phyloP scores from a whole-genome alignment of 1,140 invertebrate genomes.

The Helicorthomorpha holstii region DNA sequence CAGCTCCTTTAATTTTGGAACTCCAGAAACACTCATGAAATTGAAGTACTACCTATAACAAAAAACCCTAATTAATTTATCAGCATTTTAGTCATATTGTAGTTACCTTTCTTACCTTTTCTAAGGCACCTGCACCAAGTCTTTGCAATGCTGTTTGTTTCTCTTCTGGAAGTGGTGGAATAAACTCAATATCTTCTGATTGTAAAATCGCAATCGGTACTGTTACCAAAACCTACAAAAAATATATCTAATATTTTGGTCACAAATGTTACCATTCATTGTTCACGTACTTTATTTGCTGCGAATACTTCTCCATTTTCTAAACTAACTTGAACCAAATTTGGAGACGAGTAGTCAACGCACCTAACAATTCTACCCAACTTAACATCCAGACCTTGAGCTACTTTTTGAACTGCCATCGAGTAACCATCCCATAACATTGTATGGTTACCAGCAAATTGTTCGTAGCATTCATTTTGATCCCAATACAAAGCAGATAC shows the following conservation, averaged over 20 bases:
- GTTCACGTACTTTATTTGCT: slow-evolving; percentile 15
- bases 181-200: slow-evolving; percentile 21
- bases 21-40: slow-evolving; percentile 29
- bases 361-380: slow-evolving; percentile 17
- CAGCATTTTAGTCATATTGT: background rate
- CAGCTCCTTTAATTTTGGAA: slow-evolving; percentile 16
- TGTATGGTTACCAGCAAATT: slow-evolving; percentile 25
- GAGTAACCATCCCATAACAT: slow-evolving; percentile 18
- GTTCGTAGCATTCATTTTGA: slow-evolving; percentile 26
- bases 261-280: too few relatives aligned
- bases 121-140: slow-evolving; percentile 28
- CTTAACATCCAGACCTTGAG: slow-evolving; percentile 21
- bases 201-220: slow-evolving; percentile 27
- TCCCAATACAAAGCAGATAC: slow-evolving; percentile 29
- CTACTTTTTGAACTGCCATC: slow-evolving; percentile 17
- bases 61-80: background rate
- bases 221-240: slow-evolving; percentile 22
- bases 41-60: slow-evolving; percentile 22
- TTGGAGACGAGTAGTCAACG: background rate
- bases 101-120: slow-evolving; percentile 26
- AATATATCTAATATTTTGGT: too few relatives aligned
- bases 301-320: slow-evolving; percentile 20
- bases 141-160: slow-evolving; percentile 24
- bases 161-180: slow-evolving; percentile 23
- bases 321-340: slow-evolving; percentile 15